Base-by-base conservation (phyloP, 2,888 invertebrate species). In the Drosophila setosimentum region DNA sequence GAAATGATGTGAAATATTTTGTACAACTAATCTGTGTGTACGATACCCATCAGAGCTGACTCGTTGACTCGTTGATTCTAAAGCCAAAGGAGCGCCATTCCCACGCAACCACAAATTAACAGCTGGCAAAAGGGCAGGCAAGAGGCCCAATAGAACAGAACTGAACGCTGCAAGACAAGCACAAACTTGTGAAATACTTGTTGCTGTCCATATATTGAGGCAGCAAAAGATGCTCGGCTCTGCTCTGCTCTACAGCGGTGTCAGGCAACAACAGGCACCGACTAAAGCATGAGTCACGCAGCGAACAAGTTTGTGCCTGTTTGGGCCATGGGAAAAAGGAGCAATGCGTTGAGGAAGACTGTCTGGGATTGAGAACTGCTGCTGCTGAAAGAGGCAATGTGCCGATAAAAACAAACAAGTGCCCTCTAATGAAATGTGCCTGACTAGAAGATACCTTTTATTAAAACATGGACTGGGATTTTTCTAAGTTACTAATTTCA, bases 161-260 rank as follows among this genome's bases (percentile, higher is more conserved):
- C 11, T 11, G 42, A 42, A 11, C 42, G 35, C 27, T 32, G 60
- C 29, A 59, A 84, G 66, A 73, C 67, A 73, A 65, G 86, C 80
- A 68, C 80, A 74, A 70, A 71, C 73, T 84, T 80, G 84, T 84
- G 84, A 84, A 88, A 88, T 84, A 78, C 78, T 42, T 62, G 60
- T 63, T 27, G 59, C 75, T 82, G 87, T 59, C 27, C 59, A 51
- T n/a, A 60, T 60, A 65, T 55, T 55, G 55, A 50, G 63, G 64
- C 21, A 65, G 45, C 42, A 49, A 35, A 53, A 58, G 68, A 69
- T 73, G 65, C 68, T 16, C 16, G 13, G n/a, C n/a, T 30, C 30
- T 30, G n/a, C 11, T 30, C 30, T 30, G 11, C 3, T 21, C 5
- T 64, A 42, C 10, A 29, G 24, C 37, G 13, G 68, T 69, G 75